These are phyloP conservation scores for Hyperoplus immaculatus DNA, from an alignment of 2,797 vertebrate species.

Conservation along the genomic window DNA sequence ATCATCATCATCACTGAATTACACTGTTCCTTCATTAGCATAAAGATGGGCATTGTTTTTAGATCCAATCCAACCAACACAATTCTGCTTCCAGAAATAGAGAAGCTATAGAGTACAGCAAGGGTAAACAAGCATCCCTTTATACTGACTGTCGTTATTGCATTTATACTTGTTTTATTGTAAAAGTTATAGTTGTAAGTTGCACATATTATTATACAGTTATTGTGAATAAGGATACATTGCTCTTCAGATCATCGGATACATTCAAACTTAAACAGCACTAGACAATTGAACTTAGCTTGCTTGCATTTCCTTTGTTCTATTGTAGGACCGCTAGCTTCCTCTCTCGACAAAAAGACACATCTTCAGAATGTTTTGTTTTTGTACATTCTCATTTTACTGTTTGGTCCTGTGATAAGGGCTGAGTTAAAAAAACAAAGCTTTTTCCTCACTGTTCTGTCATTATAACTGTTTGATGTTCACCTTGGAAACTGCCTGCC, in stretches of 20 bases:
- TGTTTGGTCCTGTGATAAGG: not conserved
- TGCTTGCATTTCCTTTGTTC: not conserved
- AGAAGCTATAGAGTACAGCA: not conserved
- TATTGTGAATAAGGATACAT: no score
- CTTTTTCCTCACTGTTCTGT: conserved; percentile 11
- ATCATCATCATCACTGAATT: not conserved
- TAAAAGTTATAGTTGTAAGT: not conserved
- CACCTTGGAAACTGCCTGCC: not conserved
- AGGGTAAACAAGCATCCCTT: not conserved
- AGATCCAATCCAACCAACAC: not conserved
- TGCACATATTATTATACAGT: no score
- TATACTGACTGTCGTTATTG: not conserved
- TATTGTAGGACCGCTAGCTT: not conserved
- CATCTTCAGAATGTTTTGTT: not conserved
- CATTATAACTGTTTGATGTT: not conserved
- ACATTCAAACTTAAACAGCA: not conserved
- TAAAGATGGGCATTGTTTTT: not conserved
- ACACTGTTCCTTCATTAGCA: not conserved
- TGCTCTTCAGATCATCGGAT: not conserved
- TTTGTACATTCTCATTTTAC: not conserved
- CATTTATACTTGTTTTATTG: not conserved
- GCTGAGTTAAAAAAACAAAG: conserved; percentile 4
- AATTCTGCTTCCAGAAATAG: not conserved
- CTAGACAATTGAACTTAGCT: not conserved
- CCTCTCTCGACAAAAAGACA: not conserved